Evolutionary conservation across 2,888 invertebrate genomes (phyloP), one percentile per base, ranked within the genome.

Genomic region (Cheilosia soror): DNA sequence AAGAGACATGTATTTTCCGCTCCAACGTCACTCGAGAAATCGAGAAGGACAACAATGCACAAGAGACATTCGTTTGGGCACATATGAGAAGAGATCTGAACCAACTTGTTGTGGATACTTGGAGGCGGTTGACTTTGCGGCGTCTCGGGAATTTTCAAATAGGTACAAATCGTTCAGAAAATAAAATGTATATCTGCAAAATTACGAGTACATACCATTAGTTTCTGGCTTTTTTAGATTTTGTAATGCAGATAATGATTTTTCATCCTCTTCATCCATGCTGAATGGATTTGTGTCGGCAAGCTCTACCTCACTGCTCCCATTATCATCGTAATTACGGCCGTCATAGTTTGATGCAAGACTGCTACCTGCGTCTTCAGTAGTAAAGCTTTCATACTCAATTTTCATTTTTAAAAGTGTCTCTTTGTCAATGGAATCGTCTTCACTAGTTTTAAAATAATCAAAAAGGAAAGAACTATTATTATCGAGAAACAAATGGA

Each of bases 231-330:
- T 83, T 58, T 2, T 72, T 69, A n/a, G 42, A 71, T 5, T 82
- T 53, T 2, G 31, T 7, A 69, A n/a, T 33, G 27, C 0, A 20
- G 88, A 62, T 9, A 89, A 66, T 9, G 88, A 87, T 42, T 87
- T 87, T n/a, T 87, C 79, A 68, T 89, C 89, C 9, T 90, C 90
- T 15, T 89, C 90, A 42, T 90, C 90, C 69, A 90, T 91, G 2
- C 90, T 90, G 73, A 90, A 89, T n/a, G 90, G 90, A 88, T 91
- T 90, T 2, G 88, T 89, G 33, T 82, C 88, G 62, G 87, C 62
- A 73, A 88, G 58, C 33, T 80, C 79, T 40, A 5, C 27, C 7
- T 27, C 49, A 57, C 33, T 47, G 60, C 65, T 51, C 1, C 1
- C 49, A 51, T 44, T 44, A 7, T 40, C 60, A 0, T 71, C 63